Conservation (phyloP, 1,140 invertebrate species). For the Lordiphosa mommai region DNA sequence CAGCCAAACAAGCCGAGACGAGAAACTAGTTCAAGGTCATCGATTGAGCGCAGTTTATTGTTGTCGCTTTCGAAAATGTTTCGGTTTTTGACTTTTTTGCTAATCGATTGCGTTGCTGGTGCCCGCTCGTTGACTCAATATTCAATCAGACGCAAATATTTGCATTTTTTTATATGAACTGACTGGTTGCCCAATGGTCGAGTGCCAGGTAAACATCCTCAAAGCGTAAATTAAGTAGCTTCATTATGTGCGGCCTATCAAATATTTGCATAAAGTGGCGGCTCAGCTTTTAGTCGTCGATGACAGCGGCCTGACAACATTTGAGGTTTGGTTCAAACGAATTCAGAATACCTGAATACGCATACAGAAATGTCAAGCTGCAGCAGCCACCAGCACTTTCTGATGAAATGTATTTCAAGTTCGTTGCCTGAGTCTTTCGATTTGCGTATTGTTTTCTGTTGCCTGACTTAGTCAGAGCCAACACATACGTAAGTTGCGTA, state of each 20-base stretch:
- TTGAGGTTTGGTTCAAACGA: constrained; percentile 27
- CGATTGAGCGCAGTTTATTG: constrained; percentile 53
- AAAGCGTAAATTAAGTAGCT: constrained; percentile 38
- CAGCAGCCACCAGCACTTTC: constrained; percentile 30
- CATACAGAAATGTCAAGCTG: constrained; percentile 50
- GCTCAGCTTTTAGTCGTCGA: background rate
- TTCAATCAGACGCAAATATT: constrained; percentile 46
- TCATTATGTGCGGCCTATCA: constrained; percentile 54
- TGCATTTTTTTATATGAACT: constrained; percentile 53
- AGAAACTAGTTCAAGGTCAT: constrained; percentile 70
- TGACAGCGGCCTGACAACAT: constrained; percentile 15
- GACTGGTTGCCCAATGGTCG: constrained; percentile 40
- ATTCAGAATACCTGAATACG: constrained; percentile 53
- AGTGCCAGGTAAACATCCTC: constrained; percentile 42
- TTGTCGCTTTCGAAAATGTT: constrained; percentile 37
- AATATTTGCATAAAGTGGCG: constrained; percentile 55
- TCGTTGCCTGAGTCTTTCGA: constrained; percentile 72
- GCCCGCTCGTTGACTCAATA: constrained; percentile 50
- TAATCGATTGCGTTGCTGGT: constrained; percentile 53
- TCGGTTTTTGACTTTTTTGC: constrained; percentile 36
- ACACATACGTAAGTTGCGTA: constrained; percentile 46
- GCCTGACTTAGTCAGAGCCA: constrained; percentile 52
- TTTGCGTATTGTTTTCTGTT: constrained; percentile 51
- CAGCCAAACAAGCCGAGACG: constrained; percentile 35
- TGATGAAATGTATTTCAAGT: constrained; percentile 73